Evolutionary conservation across 2,113 vertebrate species (phyloP).

Genomic region (Upupa epops): DNA sequence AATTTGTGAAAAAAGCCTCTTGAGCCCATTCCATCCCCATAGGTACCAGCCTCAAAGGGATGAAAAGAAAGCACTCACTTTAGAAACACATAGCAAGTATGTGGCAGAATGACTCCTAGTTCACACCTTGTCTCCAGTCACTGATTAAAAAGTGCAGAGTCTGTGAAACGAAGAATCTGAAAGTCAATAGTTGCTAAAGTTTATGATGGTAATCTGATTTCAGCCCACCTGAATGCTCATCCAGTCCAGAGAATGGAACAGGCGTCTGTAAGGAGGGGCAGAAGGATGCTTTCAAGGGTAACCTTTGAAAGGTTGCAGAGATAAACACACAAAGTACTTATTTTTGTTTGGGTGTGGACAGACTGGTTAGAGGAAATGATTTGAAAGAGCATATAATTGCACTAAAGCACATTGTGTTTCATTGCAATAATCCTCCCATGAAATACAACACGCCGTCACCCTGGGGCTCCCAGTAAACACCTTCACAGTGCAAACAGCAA

Average conservation of each 20-base stretch:
- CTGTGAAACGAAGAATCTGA: neutral
- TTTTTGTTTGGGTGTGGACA: conserved; percentile 23
- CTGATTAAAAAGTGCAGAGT: neutral
- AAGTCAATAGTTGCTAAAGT: neutral
- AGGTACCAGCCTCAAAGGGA: neutral
- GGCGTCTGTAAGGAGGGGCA: neutral
- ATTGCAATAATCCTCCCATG: neutral
- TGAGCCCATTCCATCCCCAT: neutral
- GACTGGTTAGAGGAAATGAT: neutral
- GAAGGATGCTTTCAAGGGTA: neutral
- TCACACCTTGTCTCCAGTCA: neutral
- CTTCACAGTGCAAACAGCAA: rapidly evolving
- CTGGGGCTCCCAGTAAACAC: neutral
- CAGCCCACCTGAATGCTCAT: neutral
- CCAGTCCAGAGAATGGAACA: neutral
- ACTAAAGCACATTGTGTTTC: conserved; percentile 39
- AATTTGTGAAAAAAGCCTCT: neutral
- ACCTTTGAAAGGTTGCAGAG: neutral
- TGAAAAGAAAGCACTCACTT: neutral
- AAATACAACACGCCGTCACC: neutral
- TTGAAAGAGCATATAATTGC: neutral
- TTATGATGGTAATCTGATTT: neutral
- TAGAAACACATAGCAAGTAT: neutral
- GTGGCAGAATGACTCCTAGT: neutral
- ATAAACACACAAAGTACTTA: neutral